Evolutionary conservation across 2,113 vertebrate genomes (phyloP).

Genomic region (Entosphenus tridentatus): DNA sequence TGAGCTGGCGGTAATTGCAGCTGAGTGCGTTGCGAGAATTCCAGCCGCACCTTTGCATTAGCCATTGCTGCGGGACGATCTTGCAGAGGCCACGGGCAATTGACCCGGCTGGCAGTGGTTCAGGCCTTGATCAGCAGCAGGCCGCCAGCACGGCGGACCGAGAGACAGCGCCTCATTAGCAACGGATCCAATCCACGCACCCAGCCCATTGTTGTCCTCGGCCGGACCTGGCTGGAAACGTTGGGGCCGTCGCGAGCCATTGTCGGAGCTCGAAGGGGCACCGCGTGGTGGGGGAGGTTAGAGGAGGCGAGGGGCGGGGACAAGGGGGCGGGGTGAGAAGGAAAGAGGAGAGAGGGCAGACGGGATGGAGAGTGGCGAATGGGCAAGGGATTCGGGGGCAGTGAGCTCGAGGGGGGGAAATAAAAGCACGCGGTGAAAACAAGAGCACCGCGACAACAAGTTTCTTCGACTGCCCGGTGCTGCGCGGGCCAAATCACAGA

Average conservation of each 20-base stretch:
- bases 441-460: background rate
- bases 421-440: background rate
- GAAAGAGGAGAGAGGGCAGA: background rate
- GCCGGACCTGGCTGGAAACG: too few species aligned
- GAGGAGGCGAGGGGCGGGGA: background rate
- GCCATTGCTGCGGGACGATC: too few species aligned
- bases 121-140: too few species aligned
- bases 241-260: background rate
- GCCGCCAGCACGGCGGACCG: too few species aligned
- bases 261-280: background rate
- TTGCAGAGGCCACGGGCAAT: too few species aligned
- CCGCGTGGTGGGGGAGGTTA: background rate
- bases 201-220: too few species aligned
- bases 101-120: too few species aligned
- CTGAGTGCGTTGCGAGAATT: too few species aligned
- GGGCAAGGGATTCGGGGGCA: background rate
- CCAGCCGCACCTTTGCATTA: too few species aligned
- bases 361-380: background rate
- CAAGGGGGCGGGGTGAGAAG: background rate
- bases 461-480: slow-evolving; percentile 2
- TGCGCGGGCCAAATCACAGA: background rate
- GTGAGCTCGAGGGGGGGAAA: background rate
- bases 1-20: too few species aligned
- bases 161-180: too few species aligned
- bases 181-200: too few species aligned